Percentiles rank a stretch among this genome's conserved stretches.
Evolutionary conservation across 2,888 invertebrate species (phyloP).

Genomic region (Aphrophora alni): DNA sequence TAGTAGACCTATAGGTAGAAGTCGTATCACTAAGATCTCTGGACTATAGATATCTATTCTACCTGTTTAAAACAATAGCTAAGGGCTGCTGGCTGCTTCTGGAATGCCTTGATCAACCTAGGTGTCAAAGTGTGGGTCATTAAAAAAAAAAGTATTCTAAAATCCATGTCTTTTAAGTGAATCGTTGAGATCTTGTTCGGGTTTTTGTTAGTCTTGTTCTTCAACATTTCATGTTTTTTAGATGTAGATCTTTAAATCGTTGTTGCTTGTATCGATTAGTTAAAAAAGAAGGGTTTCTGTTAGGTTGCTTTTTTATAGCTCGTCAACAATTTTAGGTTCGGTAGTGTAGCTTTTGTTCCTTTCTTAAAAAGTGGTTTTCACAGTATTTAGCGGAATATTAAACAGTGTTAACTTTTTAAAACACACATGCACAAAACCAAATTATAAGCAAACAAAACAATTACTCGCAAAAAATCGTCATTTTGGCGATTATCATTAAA

Average conservation of each 20-base stretch:
- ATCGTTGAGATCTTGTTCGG: neutral
- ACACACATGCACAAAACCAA: no score
- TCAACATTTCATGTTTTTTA: neutral
- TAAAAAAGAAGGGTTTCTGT: no score
- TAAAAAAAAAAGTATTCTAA: neutral
- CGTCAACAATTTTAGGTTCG: no score
- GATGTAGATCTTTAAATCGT: neutral
- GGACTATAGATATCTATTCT: neutral
- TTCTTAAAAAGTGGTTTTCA: no score
- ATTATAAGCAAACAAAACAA: no score
- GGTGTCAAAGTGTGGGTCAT: neutral
- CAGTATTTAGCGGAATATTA: no score
- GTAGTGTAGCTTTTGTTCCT: no score
- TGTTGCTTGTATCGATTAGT: neutral
- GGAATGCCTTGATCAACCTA: neutral
- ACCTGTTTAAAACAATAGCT: conserved; percentile 9
- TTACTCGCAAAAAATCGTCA: no score
- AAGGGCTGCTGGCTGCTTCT: neutral
- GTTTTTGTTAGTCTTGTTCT: neutral
- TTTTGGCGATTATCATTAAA: no score
- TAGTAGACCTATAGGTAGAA: neutral
- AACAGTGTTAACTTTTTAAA: no score
- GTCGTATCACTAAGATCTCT: neutral
- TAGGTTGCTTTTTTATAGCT: no score
- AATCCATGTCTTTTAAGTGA: neutral